Base-by-base conservation (phyloP, 2,797 vertebrate species). In the Enteromius argenteus region DNA sequence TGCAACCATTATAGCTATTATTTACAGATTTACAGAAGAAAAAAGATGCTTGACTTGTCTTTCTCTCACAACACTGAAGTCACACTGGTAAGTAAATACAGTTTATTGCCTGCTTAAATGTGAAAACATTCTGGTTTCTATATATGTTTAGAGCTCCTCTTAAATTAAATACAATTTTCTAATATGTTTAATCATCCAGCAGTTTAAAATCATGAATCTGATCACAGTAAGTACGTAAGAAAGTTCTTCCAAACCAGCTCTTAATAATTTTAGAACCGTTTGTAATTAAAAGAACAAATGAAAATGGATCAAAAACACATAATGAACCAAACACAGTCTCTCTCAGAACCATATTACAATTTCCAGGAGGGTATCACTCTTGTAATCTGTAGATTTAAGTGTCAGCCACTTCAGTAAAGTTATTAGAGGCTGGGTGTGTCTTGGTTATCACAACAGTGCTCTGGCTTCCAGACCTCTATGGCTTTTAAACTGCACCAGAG, bases 401-500 rank as follows among this genome's bases (percentile, higher is more conserved):
- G 82, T 72, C 64, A 79, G 49, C 75, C n/a, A 13, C 79, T 73
- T 84, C 58, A 56, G 64, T 80, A 85, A 86, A 81, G 85, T 89
- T 86, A 85, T 88, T 82, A 85, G 80, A 84, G 56, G 42, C 23
- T 44, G 60, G 85, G 77, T 77, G 78, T 84, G 84, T 79, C 81
- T 79, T 77, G 66, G 84, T 84, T 86, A 84, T 87, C 69, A 71
- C n/a, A 27, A 69, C 44, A 2, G 67, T 79, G 39, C 83, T 60
- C 67, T 68, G 62, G 78, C 35, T 75, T 75, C 74, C 74, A 84
- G 44, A 76, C 58, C 53, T 81, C 81, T 39, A 23, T 67, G 53
- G 81, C 86, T 89, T 85, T 88, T 88, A 88, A 86, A 86, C 89
- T 84, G 46, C 75, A 85, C 84, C 84, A 69, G 74, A 85, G 84